These are phyloP conservation scores for Mycteria americana DNA, from an alignment of 2,797 vertebrate species.

Conservation along the genomic window DNA sequence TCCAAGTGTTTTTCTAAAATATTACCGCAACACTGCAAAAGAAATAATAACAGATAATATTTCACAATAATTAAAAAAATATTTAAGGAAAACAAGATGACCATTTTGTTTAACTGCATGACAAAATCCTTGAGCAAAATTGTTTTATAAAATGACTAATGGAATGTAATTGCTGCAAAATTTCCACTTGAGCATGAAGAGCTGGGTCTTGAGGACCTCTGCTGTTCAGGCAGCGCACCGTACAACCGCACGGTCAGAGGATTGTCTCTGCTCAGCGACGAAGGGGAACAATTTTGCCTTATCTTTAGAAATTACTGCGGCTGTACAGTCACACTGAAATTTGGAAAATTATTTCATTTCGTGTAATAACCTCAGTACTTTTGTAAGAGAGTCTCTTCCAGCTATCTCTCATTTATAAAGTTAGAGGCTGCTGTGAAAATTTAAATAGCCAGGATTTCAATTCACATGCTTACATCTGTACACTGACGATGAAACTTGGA, in stretches of 20 bases:
- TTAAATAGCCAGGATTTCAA: not conserved
- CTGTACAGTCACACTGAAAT: not conserved
- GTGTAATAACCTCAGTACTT: not conserved
- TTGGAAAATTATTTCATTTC: not conserved
- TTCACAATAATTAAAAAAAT: not conserved
- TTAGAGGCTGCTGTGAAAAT: not conserved
- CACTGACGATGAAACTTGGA: not conserved
- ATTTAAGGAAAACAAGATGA: not conserved
- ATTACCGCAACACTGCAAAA: constrained; percentile 10
- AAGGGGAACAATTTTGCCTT: not conserved
- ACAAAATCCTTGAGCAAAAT: not conserved
- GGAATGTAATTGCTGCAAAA: not conserved
- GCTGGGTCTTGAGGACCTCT: constrained; percentile 84
- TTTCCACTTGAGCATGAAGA: constrained; percentile 9
- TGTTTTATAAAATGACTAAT: constrained; percentile 19
- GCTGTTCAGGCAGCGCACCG: constrained; percentile 74
- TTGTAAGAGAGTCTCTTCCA: not conserved
- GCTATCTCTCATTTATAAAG: not conserved
- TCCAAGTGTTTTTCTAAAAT: constrained; percentile 6
- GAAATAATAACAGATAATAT: not conserved
- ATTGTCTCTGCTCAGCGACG: not conserved
- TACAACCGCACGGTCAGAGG: accelerated
- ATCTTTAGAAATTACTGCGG: not conserved
- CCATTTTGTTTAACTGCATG: constrained; percentile 5
- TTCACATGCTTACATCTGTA: not conserved